phyloP scores from a whole-genome alignment of 2,113 vertebrate genomes.

The Onychostoma macrolepis region DNA sequence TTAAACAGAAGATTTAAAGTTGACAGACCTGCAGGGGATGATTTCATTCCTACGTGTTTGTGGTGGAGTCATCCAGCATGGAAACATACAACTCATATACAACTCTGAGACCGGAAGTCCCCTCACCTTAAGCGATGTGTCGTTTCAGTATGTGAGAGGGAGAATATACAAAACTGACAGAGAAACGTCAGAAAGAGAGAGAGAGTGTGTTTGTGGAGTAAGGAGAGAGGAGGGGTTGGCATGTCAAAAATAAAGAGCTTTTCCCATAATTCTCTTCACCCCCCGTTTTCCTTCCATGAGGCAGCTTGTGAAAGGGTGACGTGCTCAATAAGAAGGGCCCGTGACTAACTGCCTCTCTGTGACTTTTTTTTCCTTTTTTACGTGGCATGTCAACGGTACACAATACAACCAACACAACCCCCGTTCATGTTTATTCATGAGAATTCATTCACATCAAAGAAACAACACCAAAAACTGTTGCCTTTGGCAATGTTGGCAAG shows the following conservation, averaged over 20 bases:
- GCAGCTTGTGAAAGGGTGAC: conserved; percentile 53
- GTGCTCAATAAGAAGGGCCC: conserved; percentile 55
- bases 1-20: conserved; percentile 39
- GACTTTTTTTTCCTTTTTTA: conserved; percentile 55
- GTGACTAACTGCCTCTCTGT: conserved; percentile 60
- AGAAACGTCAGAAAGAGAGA: conserved; percentile 14
- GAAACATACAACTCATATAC: conserved; percentile 18
- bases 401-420: conserved; percentile 57
- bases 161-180: conserved; percentile 14
- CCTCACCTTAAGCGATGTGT: conserved; percentile 30
- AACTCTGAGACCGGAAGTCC: conserved; percentile 35
- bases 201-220: conserved; percentile 14
- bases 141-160: neutral
- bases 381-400: conserved; percentile 52
- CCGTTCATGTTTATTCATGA: conserved; percentile 63
- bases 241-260: conserved; percentile 56
- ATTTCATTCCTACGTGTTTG: conserved; percentile 37
- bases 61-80: neutral
- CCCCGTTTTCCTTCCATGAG: conserved; percentile 35
- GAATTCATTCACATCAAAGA: conserved; percentile 56
- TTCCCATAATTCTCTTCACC: conserved; percentile 60
- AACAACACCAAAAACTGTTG: conserved; percentile 38
- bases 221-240: conserved; percentile 38
- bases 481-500: conserved; percentile 37
- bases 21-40: conserved; percentile 33